Conservation (phyloP, 2,113 vertebrate genomes). For the Dissostichus mawsoni region DNA sequence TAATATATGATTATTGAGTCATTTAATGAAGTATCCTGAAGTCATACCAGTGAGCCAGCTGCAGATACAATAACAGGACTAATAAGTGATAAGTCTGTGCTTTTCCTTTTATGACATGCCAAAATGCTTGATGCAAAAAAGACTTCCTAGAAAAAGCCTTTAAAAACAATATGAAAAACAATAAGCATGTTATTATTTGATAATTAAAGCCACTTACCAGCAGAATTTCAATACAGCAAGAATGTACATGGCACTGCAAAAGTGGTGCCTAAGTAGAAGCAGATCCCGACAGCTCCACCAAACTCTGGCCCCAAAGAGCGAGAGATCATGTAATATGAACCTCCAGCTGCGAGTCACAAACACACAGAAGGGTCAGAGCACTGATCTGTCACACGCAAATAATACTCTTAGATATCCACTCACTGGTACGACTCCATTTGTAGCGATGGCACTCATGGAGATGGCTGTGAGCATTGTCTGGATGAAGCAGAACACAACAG, state of each 20-base stretch:
- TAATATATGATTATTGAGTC: background rate
- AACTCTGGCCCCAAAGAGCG: slow-evolving; percentile 98
- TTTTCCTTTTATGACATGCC: background rate
- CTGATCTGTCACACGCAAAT: background rate
- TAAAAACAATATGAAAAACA: background rate
- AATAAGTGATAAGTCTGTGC: background rate
- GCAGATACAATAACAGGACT: background rate
- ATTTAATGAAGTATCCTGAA: background rate
- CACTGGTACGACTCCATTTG: slow-evolving; percentile 98
- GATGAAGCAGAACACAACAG: slow-evolving; percentile 38
- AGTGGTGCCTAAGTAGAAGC: slow-evolving; percentile 98
- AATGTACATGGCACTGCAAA: slow-evolving; percentile 99
- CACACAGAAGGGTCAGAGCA: slow-evolving; percentile 30
- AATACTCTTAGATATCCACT: slow-evolving; percentile 40
- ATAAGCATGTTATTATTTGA: background rate
- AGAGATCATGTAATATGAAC: slow-evolving; percentile 99
- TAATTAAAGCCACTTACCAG: slow-evolving; percentile 84
- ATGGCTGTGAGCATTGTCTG: slow-evolving; percentile 99
- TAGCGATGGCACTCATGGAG: slow-evolving; percentile 99
- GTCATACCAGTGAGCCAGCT: background rate
- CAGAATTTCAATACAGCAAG: slow-evolving; percentile 97
- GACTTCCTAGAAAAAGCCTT: background rate
- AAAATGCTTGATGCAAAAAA: background rate
- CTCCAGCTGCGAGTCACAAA: slow-evolving; percentile 88
- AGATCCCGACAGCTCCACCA: slow-evolving; percentile 97